These are phyloP conservation scores for Poecile montanus DNA, from an alignment of 2,797 vertebrate species.

Conservation along the genomic window DNA sequence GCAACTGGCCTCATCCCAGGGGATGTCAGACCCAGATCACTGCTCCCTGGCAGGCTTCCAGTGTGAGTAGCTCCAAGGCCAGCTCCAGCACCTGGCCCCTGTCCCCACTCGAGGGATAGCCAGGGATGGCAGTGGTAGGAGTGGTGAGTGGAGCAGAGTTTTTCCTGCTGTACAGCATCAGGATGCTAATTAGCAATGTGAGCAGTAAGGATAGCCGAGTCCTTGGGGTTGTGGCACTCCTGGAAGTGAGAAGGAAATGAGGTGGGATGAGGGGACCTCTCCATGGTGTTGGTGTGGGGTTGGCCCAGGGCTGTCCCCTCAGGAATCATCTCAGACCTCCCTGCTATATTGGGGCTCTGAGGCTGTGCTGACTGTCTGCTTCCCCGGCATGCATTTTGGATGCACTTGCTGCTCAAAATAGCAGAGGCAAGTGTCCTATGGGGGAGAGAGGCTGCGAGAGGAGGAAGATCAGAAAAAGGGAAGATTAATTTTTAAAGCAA, in stretches of 20 bases:
- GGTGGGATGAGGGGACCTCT: not conserved
- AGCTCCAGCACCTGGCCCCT: not conserved
- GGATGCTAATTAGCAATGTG: not conserved
- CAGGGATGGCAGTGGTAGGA: not conserved
- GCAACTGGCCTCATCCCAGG: not conserved
- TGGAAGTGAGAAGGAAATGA: not conserved
- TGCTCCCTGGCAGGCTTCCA: not conserved
- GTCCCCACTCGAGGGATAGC: not conserved
- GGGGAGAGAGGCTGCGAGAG: slow-evolving; percentile 40
- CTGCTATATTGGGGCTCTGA: not conserved
- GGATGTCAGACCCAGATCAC: not conserved
- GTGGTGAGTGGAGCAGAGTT: accelerated
- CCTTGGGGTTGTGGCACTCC: accelerated
- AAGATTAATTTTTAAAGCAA: slow-evolving; percentile 53
- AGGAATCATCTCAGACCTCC: not conserved
- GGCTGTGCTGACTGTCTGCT: not conserved
- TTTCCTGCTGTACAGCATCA: not conserved
- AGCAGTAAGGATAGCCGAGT: not conserved
- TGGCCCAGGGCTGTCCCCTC: not conserved
- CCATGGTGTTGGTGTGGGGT: not conserved
- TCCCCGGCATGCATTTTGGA: slow-evolving; percentile 40
- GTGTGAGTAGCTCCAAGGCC: not conserved
- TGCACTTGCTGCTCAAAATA: slow-evolving; percentile 49
- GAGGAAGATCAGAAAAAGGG: slow-evolving; percentile 49
- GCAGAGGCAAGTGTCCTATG: slow-evolving; percentile 31